A percentile compares a stretch with the other conserved stretches of the same genome.
These are phyloP conservation scores for Botia almorhae DNA, from an alignment of 2,797 vertebrate genomes.

Conservation along the genomic window DNA sequence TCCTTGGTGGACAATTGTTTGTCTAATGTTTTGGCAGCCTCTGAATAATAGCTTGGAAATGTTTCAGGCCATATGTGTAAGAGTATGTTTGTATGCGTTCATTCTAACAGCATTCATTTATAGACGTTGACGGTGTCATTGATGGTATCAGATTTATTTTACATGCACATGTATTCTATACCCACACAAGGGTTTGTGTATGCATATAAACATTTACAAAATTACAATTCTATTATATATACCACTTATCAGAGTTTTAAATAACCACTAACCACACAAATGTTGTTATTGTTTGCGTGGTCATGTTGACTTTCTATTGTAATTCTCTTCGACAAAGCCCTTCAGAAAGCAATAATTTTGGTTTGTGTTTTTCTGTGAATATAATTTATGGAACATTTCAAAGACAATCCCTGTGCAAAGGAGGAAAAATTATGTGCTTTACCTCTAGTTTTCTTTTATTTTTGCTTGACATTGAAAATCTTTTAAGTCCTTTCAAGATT, in stretches of 20 bases:
- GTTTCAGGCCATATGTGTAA: slow-evolving; percentile 32
- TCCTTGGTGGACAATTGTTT: slow-evolving; percentile 26
- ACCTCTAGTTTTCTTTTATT: slow-evolving; percentile 34
- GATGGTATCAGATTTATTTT: slow-evolving; percentile 81
- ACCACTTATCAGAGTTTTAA: slow-evolving; percentile 82
- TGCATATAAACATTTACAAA: slow-evolving; percentile 67
- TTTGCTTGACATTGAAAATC: slow-evolving; percentile 63
- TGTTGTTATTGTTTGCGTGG: slow-evolving; percentile 75
- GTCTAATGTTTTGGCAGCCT: slow-evolving; percentile 26
- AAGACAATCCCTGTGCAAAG: slow-evolving; percentile 73
- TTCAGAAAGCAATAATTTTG: slow-evolving; percentile 75
- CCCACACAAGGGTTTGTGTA: slow-evolving; percentile 70
- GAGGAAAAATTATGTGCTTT: slow-evolving; percentile 61
- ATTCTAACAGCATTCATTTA: slow-evolving; percentile 9
- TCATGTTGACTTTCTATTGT: slow-evolving; percentile 66
- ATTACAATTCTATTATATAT: slow-evolving; percentile 78
- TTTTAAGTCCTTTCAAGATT: slow-evolving; percentile 72
- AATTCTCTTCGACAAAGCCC: slow-evolving; percentile 76
- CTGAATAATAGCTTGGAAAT: slow-evolving; percentile 12
- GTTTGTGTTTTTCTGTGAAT: slow-evolving; percentile 71
- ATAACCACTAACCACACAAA: slow-evolving; percentile 86
- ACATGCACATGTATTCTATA: slow-evolving; percentile 80
- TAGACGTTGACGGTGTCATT: slow-evolving; percentile 31
- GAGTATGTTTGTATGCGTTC: slow-evolving; percentile 36
- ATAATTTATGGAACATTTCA: slow-evolving; percentile 78